These are phyloP conservation scores for Channa maculata DNA, from an alignment of 2,113 vertebrate species.

Conservation along the genomic window DNA sequence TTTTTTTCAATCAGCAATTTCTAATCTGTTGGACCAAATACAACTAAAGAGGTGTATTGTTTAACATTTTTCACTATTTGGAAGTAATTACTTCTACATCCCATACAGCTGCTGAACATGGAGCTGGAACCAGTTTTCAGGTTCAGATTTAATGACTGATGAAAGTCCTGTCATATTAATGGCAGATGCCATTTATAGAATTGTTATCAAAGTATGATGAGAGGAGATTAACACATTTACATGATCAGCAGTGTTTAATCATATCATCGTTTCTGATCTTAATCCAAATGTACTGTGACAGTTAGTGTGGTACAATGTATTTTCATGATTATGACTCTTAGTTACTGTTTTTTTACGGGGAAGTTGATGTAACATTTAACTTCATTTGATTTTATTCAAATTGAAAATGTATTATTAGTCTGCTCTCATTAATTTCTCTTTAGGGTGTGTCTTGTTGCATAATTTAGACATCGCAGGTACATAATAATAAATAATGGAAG, in stretches of 20 bases:
- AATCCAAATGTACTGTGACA: neutral
- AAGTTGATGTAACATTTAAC: conserved; percentile 14
- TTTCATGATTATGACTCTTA: neutral
- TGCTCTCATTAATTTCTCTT: conserved; percentile 27
- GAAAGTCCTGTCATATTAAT: too few relatives aligned
- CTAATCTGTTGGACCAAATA: conserved; percentile 3
- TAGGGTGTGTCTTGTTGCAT: neutral
- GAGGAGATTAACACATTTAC: too few relatives aligned
- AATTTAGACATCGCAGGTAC: conserved; percentile 26
- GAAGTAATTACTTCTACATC: too few relatives aligned
- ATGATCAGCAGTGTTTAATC: too few relatives aligned
- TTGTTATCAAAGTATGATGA: too few relatives aligned
- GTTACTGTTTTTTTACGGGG: neutral
- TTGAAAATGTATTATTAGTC: conserved; percentile 8
- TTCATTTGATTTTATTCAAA: conserved; percentile 6
- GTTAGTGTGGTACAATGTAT: neutral
- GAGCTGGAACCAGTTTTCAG: too few relatives aligned
- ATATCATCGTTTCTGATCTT: neutral
- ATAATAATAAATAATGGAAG: conserved; percentile 35
- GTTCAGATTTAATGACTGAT: too few relatives aligned
- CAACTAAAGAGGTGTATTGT: neutral
- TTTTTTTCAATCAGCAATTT: conserved; percentile 28
- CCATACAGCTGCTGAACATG: too few relatives aligned
- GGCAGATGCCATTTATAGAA: too few relatives aligned
- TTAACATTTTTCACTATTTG: too few relatives aligned